phyloP scores from a whole-genome alignment of 2,113 vertebrate genomes.

The Centrocercus urophasianus region DNA sequence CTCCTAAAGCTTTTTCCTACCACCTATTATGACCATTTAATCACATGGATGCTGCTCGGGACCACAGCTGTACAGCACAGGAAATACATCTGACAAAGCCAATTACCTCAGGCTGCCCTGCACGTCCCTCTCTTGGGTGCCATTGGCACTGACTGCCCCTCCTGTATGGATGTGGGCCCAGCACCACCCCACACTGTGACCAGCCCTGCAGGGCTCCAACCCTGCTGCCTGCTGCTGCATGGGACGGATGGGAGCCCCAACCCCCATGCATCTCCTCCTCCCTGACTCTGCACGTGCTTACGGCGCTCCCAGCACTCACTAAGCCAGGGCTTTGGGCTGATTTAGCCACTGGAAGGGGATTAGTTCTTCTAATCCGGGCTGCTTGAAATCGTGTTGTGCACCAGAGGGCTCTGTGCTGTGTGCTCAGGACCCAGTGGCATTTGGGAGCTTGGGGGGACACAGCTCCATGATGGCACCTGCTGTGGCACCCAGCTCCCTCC shows the following conservation, averaged over 20 bases:
- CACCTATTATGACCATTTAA: accelerated
- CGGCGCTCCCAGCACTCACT: accelerated
- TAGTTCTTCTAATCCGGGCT: background rate
- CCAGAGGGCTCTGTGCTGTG: background rate
- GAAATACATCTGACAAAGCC: background rate
- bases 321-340: background rate
- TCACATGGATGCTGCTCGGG: background rate
- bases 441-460: too few relatives aligned
- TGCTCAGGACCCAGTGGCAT: background rate
- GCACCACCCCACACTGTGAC: background rate
- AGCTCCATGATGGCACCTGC: too few relatives aligned
- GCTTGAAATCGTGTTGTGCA: accelerated
- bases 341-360: background rate
- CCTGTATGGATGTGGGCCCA: too few relatives aligned
- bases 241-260: background rate
- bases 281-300: accelerated
- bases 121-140: accelerated
- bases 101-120: background rate
- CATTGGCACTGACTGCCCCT: accelerated
- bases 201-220: background rate
- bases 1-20: background rate
- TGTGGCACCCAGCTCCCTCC: accelerated
- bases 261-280: background rate
- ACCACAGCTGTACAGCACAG: background rate
- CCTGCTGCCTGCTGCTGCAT: too few relatives aligned